phyloP scores from a whole-genome alignment of 2,113 vertebrate species.

The Gasterosteus aculeatus region DNA sequence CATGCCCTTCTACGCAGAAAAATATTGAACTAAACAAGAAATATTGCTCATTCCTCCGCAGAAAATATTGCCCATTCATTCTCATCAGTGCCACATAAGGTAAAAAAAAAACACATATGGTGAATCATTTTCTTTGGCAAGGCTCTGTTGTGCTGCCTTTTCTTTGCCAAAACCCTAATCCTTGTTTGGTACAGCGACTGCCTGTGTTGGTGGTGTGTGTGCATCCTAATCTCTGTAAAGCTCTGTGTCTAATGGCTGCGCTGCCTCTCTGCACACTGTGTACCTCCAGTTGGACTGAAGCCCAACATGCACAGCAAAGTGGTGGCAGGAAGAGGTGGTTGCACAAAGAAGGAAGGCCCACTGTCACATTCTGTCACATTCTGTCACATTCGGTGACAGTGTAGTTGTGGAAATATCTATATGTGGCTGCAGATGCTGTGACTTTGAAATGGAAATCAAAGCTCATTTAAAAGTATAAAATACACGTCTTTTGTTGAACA shows the following conservation, averaged over 20 bases:
- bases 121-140: constrained; percentile 29
- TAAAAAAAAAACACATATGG: constrained; percentile 49
- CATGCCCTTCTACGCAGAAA: constrained; percentile 23
- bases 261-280: constrained; percentile 64
- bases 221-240: constrained; percentile 76
- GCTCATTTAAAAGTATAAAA: not conserved
- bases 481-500: not conserved
- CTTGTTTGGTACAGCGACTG: constrained; percentile 68
- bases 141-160: constrained; percentile 41
- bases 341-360: constrained; percentile 29
- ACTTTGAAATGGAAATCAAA: not conserved
- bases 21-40: constrained; percentile 44
- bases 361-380: no score
- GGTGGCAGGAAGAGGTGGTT: constrained; percentile 54
- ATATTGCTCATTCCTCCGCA: constrained; percentile 33
- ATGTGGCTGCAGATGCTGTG: not conserved
- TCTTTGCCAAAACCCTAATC: constrained; percentile 68
- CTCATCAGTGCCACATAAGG: constrained; percentile 46
- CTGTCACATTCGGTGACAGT: not conserved
- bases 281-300: constrained; percentile 58
- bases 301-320: constrained; percentile 52
- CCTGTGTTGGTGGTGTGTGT: constrained; percentile 68
- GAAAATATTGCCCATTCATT: constrained; percentile 55
- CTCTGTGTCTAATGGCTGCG: constrained; percentile 79
- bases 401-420: not conserved